Conservation (phyloP, 2,888 invertebrate genomes). For the Clivina fossor region DNA sequence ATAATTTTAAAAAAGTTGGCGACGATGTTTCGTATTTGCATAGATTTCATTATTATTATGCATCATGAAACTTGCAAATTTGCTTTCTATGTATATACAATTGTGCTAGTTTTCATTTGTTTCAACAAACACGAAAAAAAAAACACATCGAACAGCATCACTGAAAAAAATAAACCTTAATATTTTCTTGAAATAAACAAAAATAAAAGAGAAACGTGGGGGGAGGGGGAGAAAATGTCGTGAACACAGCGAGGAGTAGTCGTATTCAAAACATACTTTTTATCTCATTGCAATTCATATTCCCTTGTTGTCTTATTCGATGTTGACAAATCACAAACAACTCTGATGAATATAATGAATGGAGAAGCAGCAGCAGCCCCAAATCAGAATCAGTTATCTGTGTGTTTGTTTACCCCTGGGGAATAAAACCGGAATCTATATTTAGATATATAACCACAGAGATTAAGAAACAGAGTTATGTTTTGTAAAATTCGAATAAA, state of each 20-base stretch:
- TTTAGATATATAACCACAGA: slow-evolving; percentile 9
- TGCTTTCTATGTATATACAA: no score
- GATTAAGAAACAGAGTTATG: slow-evolving; percentile 9
- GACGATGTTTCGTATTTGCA: no score
- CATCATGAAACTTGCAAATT: no score
- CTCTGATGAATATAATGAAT: slow-evolving; percentile 30
- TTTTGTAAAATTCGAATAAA: no score
- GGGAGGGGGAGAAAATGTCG: no score
- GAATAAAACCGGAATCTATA: slow-evolving; percentile 21
- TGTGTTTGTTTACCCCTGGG: slow-evolving; percentile 22
- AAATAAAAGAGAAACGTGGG: no score
- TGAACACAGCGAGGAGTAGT: background rate
- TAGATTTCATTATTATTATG: no score
- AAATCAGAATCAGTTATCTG: slow-evolving; percentile 28
- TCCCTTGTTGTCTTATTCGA: slow-evolving; percentile 16
- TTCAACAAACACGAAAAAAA: no score
- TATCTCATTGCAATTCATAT: slow-evolving; percentile 25
- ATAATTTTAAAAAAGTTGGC: no score
- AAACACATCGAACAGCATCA: slow-evolving; percentile 3
- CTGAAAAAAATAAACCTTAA: slow-evolving; percentile 20
- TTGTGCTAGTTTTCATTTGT: no score
- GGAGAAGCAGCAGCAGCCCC: slow-evolving; percentile 25
- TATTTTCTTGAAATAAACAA: no score
- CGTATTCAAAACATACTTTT: slow-evolving; percentile 21
- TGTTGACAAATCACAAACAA: slow-evolving; percentile 26